phyloP scores from a whole-genome alignment of 2,113 vertebrate genomes.

The Antennarius striatus region DNA sequence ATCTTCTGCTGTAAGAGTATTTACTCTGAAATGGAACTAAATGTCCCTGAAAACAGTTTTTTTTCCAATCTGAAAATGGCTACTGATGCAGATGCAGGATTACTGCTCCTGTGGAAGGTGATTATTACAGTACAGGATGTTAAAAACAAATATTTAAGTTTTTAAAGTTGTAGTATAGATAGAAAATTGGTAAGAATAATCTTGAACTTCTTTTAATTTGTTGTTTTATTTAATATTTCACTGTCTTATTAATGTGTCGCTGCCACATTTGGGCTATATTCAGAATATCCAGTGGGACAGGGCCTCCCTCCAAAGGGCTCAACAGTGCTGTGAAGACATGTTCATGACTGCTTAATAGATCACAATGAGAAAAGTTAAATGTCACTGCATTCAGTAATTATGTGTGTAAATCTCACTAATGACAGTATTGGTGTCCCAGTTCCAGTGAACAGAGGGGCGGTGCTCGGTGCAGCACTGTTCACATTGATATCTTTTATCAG shows the following conservation, averaged over 20 bases:
- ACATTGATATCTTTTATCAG: constrained; percentile 49
- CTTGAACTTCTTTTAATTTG: no score
- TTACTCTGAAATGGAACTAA: no score
- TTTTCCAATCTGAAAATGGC: no score
- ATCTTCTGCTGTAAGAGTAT: no score
- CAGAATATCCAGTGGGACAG: no score
- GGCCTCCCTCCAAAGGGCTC: background rate
- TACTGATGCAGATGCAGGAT: no score
- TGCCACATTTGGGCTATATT: no score
- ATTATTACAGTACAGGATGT: background rate
- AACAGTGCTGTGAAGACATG: constrained; percentile 1
- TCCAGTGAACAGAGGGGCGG: constrained; percentile 42
- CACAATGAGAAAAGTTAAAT: constrained; percentile 5
- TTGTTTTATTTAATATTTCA: no score
- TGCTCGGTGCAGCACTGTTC: constrained; percentile 49
- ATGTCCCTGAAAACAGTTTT: no score
- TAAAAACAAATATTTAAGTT: background rate
- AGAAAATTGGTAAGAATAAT: constrained; percentile 1
- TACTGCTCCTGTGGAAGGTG: background rate
- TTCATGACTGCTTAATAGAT: background rate
- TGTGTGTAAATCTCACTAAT: constrained; percentile 18
- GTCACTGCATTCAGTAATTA: background rate
- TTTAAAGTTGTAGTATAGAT: background rate
- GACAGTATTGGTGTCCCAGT: constrained; percentile 28
- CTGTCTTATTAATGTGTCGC: no score